A percentile compares a stretch with the other conserved stretches of the same genome.
These are phyloP conservation scores for Crotophaga sulcirostris DNA, from an alignment of 2,113 vertebrate species.

Conservation along the genomic window DNA sequence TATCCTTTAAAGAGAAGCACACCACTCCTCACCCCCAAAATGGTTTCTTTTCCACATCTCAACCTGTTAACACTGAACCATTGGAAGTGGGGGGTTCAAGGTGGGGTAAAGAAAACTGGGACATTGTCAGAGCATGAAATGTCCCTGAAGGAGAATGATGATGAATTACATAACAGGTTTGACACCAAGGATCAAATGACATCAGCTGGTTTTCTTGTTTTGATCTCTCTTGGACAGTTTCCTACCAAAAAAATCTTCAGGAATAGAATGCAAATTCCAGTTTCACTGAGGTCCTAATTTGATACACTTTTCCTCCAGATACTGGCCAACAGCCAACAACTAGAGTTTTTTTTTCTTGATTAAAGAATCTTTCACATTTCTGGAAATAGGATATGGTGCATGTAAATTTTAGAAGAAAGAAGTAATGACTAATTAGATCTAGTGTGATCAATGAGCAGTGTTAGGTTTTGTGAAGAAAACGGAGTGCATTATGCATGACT, in stretches of 20 bases:
- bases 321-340: accelerated
- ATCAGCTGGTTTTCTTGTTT: background rate
- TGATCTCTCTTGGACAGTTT: background rate
- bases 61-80: background rate
- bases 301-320: background rate
- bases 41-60: background rate
- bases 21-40: background rate
- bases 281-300: background rate
- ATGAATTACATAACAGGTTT: background rate
- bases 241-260: background rate
- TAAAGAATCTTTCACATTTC: background rate
- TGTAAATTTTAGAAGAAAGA: background rate
- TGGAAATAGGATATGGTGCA: background rate
- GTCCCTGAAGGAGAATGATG: background rate
- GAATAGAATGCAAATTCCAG: background rate
- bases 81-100: background rate
- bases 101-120: background rate
- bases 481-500: background rate
- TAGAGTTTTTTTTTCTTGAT: background rate
- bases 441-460: background rate
- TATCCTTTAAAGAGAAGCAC: background rate
- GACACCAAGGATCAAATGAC: background rate
- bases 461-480: background rate
- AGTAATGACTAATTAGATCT: background rate
- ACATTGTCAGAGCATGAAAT: background rate